phyloP scores from a whole-genome alignment of 2,888 invertebrate genomes.

The Drosophila mayaguana region DNA sequence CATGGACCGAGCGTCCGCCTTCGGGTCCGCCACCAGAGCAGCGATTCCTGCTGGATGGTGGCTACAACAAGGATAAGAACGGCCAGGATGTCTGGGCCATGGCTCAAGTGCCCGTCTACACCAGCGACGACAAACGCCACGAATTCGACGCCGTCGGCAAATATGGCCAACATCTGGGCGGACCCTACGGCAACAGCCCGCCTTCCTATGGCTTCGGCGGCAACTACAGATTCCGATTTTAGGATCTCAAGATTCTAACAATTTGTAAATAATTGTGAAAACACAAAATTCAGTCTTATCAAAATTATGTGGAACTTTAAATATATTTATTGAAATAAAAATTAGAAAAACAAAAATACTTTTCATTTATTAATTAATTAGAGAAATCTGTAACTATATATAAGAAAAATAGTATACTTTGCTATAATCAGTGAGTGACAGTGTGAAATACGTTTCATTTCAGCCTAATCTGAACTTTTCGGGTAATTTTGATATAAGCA shows the following conservation, averaged over 20 bases:
- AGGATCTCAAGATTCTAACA: not conserved
- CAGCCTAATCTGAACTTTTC: no score
- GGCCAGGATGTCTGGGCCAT: conserved; percentile 64
- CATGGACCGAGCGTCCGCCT: conserved; percentile 13
- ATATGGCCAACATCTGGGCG: conserved; percentile 78
- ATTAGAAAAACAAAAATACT: not conserved
- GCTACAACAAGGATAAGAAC: conserved; percentile 53
- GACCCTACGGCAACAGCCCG: conserved; percentile 77
- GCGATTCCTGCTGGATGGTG: conserved; percentile 37
- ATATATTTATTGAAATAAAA: conserved; percentile 29
- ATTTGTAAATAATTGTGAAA: not conserved
- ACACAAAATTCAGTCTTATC: not conserved
- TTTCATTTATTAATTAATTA: not conserved
- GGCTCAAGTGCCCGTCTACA: conserved; percentile 71
- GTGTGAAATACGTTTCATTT: no score
- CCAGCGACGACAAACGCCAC: conserved; percentile 75
- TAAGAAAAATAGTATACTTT: no score
- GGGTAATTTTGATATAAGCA: no score
- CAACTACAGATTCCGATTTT: conserved; percentile 56
- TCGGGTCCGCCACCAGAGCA: conserved; percentile 24
- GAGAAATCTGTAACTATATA: no score
- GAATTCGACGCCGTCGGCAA: conserved; percentile 68
- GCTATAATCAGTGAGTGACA: no score
- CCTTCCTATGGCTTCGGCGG: conserved; percentile 63
- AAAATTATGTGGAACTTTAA: not conserved